Evolutionary conservation across 2,113 vertebrate genomes (phyloP).

Genomic region (Ictalurus punctatus): DNA sequence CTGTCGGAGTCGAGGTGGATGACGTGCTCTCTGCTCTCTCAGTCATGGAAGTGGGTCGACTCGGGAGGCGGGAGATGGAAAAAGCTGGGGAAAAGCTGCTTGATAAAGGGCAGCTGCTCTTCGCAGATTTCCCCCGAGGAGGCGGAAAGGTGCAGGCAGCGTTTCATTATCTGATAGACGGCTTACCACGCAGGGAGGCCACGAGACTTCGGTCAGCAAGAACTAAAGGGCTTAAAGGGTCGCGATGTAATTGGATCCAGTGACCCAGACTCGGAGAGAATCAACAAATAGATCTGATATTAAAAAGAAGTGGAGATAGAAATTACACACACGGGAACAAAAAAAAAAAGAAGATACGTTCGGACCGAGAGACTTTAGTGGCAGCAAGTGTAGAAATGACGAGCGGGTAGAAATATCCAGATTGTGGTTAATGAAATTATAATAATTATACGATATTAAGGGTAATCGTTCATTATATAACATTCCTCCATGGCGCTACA

Average conservation of each 20-base stretch:
- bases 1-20: conserved; percentile 72
- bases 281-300: conserved; percentile 62
- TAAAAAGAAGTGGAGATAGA: conserved; percentile 38
- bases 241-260: conserved; percentile 67
- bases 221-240: conserved; percentile 67
- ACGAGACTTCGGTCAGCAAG: conserved; percentile 65
- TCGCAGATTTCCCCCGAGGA: conserved; percentile 80
- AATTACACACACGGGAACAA: conserved; percentile 36
- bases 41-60: conserved; percentile 70
- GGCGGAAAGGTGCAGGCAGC: conserved; percentile 72
- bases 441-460: no score
- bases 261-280: conserved; percentile 62
- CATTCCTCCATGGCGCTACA: background rate
- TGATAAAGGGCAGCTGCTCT: conserved; percentile 76
- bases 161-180: conserved; percentile 73
- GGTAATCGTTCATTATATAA: background rate
- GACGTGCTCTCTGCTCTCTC: conserved; percentile 66
- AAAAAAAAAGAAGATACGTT: background rate
- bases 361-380: no score
- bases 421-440: background rate
- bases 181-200: conserved; percentile 70
- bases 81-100: conserved; percentile 63
- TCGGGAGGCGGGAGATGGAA: conserved; percentile 57
- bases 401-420: background rate
- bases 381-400: background rate